A percentile compares a stretch with the other conserved stretches of the same genome.
These are phyloP conservation scores for Furcula furcula DNA, from an alignment of 2,888 invertebrate genomes.

Conservation along the genomic window DNA sequence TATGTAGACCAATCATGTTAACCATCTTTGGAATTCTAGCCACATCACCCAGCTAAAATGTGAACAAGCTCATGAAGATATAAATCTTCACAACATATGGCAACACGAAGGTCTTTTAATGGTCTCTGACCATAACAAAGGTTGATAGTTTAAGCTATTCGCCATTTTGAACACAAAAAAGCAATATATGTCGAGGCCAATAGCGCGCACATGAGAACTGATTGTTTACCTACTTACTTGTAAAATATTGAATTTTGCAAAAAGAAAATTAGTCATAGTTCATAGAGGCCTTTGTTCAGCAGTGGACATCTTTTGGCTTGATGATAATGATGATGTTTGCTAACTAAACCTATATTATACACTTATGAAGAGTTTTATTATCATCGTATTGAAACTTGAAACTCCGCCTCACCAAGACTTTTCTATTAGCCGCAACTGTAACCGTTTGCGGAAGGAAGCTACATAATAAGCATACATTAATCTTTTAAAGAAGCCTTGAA, in stretches of 20 bases:
- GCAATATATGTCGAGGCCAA: slow-evolving; percentile 29
- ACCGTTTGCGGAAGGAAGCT: slow-evolving; percentile 20
- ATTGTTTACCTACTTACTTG: slow-evolving; percentile 10
- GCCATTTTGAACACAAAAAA: slow-evolving; percentile 23
- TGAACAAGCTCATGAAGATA: too few species aligned
- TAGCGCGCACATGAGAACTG: slow-evolving; percentile 19
- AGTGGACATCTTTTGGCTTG: too few species aligned
- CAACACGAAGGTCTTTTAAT: not conserved
- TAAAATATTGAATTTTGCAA: slow-evolving; percentile 2
- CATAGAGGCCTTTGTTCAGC: too few species aligned
- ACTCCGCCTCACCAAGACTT: slow-evolving; percentile 2
- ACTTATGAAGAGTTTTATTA: too few species aligned
- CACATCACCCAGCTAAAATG: too few species aligned
- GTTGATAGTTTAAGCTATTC: slow-evolving; percentile 12
- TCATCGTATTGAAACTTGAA: too few species aligned
- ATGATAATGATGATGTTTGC: too few species aligned
- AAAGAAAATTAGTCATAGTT: too few species aligned
- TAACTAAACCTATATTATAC: too few species aligned
- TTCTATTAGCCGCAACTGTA: slow-evolving; percentile 3
- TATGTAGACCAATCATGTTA: too few species aligned
- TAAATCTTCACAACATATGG: too few species aligned
- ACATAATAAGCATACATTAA: slow-evolving; percentile 1
- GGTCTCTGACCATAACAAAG: slow-evolving; percentile 15
- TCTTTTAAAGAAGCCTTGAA: slow-evolving; percentile 24
- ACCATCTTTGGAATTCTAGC: too few species aligned